These are phyloP conservation scores for Phaedon cochleariae DNA, from an alignment of 2,888 invertebrate genomes.

Conservation along the genomic window DNA sequence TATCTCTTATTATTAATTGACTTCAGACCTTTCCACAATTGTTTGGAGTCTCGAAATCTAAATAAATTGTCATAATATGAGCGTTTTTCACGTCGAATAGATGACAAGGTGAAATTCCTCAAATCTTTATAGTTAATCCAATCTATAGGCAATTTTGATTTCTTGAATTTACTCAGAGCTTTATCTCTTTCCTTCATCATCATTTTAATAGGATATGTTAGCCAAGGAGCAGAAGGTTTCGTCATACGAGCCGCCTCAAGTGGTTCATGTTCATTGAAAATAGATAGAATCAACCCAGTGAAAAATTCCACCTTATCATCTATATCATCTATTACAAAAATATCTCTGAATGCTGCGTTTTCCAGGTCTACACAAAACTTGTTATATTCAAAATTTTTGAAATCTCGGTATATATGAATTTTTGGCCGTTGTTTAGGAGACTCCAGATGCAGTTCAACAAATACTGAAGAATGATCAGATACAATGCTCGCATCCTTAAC, in stretches of 20 bases:
- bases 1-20: not conserved
- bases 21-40: not conserved
- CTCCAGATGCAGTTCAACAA: not conserved
- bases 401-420: conserved; percentile 8
- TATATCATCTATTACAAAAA: conserved; percentile 10
- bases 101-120: conserved; percentile 3
- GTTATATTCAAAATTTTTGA: conserved; percentile 12
- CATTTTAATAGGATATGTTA: conserved; percentile 12
- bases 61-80: not conserved
- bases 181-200: conserved; percentile 10
- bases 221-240: conserved; percentile 10
- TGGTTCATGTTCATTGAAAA: conserved; percentile 3
- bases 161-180: conserved; percentile 5
- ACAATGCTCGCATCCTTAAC: conserved; percentile 9
- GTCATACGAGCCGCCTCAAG: not conserved
- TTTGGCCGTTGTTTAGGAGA: conserved; percentile 6
- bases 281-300: too few species aligned
- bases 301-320: conserved; percentile 9
- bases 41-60: not conserved
- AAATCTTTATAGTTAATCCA: not conserved
- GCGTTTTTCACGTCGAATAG: not conserved
- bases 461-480: conserved; percentile 3
- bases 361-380: conserved; percentile 6
- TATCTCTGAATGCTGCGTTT: conserved; percentile 1
- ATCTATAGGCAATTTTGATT: not conserved